Conservation (phyloP, 2,888 invertebrate species). For the Andrena trimmerana region DNA sequence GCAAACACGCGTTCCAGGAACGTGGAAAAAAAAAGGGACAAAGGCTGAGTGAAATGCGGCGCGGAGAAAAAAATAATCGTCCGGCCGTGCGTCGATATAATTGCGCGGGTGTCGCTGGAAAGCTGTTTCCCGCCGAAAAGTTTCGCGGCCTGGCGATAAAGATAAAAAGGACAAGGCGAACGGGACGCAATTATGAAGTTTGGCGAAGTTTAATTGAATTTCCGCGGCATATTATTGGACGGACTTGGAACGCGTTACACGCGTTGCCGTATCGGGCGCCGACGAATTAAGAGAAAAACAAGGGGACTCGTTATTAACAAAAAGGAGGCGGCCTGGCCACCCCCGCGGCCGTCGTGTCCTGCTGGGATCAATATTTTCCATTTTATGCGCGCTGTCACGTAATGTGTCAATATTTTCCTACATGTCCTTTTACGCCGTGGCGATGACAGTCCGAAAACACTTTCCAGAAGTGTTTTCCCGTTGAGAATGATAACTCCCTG, state of each 20-base stretch:
- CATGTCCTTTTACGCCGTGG: conserved; percentile 11
- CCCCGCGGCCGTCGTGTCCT: neutral
- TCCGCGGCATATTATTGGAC: conserved; percentile 55
- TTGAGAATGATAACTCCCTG: neutral
- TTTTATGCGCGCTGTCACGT: neutral
- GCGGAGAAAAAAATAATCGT: conserved; percentile 8
- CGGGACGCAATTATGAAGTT: conserved; percentile 62
- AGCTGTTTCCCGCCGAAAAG: conserved; percentile 28
- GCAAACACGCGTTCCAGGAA: conserved; percentile 13
- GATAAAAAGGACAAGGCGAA: conserved; percentile 30
- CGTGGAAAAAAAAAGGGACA: neutral
- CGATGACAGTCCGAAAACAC: conserved; percentile 9
- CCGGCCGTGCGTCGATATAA: conserved; percentile 5
- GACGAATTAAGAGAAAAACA: conserved; percentile 29
- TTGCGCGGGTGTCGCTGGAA: conserved; percentile 3
- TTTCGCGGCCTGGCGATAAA: conserved; percentile 27
- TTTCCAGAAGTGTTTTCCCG: conserved; percentile 7
- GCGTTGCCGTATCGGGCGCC: conserved; percentile 18
- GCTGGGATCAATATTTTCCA: conserved; percentile 25
- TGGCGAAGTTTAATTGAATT: conserved; percentile 70
- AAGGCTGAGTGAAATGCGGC: neutral
- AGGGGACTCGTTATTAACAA: conserved; percentile 1
- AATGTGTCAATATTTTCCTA: conserved; percentile 35
- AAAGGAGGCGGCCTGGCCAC: neutral
- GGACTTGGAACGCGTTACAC: conserved; percentile 48